Evolutionary conservation across 2,797 vertebrate genomes (phyloP), one percentile per base, ranked within the genome.

Genomic region (Borostomias antarcticus): DNA sequence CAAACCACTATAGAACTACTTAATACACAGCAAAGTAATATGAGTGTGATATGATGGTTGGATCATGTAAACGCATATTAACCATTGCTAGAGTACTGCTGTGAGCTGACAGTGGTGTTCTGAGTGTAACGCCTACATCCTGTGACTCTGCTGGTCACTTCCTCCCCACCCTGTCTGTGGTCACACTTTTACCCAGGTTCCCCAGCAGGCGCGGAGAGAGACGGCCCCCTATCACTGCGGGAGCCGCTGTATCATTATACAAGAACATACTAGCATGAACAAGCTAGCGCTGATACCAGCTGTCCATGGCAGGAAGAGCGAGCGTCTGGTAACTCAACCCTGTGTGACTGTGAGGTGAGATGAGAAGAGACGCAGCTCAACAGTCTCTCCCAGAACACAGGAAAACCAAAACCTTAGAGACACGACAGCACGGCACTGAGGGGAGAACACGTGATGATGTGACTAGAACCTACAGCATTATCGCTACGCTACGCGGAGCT

Each of bases 381-480:
- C 10, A 35, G 15, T 61, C 19, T 28, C 48, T 28, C 13, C 65
- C 61, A 66, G 72, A 77, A 57, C 47, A 15, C 30, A 28, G 10
- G 5, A 40, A 47, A 79, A 53, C 21, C 2, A 64, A 72, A 62
- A 58, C 6, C 63, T 64, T 67, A 66, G 15, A 65, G 3, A 77
- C 69, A 76, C 40, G 72, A 74, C 68, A 70, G 84, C 72, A 80
- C 84, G 81, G 87, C 79, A 82, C 59, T 82, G 81, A 64, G 80
- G 43, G 69, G 61, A 26, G 65, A n/a, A 70, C 83, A 86, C 81
- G 83, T 75, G 86, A 74, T 61, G 58, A 57, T 68, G 64, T 59
- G 23, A 29, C 72, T 62, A 35, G 52, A 67, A 68, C 73, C 80
- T 75, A 78, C 75, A 77, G 79, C 65, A 62, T 78, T 69, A 73